Evolutionary conservation across 92 coral and sea anemone species (phyloP), one percentile per base, ranked within the genome.

Genomic region (Pocillopora meandrina): DNA sequence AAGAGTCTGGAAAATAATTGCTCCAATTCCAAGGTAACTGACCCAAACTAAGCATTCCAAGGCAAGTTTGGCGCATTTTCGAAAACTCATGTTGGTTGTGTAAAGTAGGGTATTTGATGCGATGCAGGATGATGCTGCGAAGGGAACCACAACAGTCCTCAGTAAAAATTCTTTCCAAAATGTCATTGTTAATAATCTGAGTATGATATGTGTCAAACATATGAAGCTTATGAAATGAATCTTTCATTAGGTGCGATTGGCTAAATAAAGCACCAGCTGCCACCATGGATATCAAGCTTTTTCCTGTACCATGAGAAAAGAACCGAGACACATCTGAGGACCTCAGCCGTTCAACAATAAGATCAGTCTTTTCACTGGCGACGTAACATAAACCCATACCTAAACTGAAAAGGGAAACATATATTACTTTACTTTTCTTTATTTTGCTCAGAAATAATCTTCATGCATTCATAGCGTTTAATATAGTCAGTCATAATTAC

Each of bases 1-100:
- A 18, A 80, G 56, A 15, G 84, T 75, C 49, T 63, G 72, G 65
- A 80, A 80, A 49, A 80, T 56, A 14, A 65, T 61, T 31, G 84
- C 84, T 3, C 84, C 84, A 55, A 66, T 34, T 35, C 61, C 71
- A 36, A 78, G 18, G 36, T 78, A 78, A 1, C 34, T 61, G 71
- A 66, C 71, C 5, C 23, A 66, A 66, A 66, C 35, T 66, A 66
- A 66, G 4, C 71, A 21, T 21, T 20, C 71, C 71, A 66, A 35
- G 13, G 20, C 35, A 23, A 66, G 47, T 26, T 66, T 66, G 33
- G 71, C 23, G 35, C 33, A 21, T 10, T 66, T 66, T 1, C 71
- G 16, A 26, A 66, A 66, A 66, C 33, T 19, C 71, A 66, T 66
- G 23, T 23, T 66, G 71, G 11, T 61, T 61, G 1, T 5, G 65